A percentile compares a stretch with the other conserved stretches of the same genome.
These are phyloP conservation scores for Sinocyclocheilus anshuiensis DNA, from an alignment of 2,113 vertebrate genomes.

Conservation along the genomic window DNA sequence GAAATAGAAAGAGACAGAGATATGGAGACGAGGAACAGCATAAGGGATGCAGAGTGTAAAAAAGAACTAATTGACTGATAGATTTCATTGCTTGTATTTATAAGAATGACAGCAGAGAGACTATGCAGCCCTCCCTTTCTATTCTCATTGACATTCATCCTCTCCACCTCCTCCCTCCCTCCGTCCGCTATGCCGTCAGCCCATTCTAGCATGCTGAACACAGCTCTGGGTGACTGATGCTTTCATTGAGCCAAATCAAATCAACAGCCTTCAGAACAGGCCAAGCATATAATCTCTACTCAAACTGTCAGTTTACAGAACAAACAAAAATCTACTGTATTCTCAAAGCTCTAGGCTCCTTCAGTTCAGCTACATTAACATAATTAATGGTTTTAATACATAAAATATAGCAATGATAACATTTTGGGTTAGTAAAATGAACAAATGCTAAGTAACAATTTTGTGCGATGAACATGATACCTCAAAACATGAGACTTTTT, in stretches of 20 bases:
- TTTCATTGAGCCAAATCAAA: constrained; percentile 22
- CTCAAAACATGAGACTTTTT: neutral
- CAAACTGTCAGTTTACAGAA: constrained; percentile 13
- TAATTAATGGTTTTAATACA: neutral
- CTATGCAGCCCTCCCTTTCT: neutral
- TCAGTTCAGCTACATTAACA: neutral
- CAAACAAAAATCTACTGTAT: neutral
- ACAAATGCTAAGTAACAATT: neutral
- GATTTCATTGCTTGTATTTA: constrained; percentile 16
- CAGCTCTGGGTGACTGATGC: constrained; percentile 10
- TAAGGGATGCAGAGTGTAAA: neutral
- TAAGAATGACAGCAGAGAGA: constrained; percentile 11
- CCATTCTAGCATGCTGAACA: constrained; percentile 14
- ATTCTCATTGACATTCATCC: constrained; percentile 20
- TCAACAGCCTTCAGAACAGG: constrained; percentile 9
- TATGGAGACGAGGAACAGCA: neutral
- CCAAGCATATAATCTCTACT: constrained; percentile 20
- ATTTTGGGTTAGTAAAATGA: neutral
- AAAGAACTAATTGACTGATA: constrained; percentile 19
- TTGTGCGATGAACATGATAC: neutral
- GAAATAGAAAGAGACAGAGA: constrained; percentile 20
- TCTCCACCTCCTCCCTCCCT: neutral
- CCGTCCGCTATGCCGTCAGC: neutral
- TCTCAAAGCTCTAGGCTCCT: neutral
- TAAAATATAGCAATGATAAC: neutral